phyloP scores from a whole-genome alignment of 2,888 invertebrate species.

The Amiota mariae region DNA sequence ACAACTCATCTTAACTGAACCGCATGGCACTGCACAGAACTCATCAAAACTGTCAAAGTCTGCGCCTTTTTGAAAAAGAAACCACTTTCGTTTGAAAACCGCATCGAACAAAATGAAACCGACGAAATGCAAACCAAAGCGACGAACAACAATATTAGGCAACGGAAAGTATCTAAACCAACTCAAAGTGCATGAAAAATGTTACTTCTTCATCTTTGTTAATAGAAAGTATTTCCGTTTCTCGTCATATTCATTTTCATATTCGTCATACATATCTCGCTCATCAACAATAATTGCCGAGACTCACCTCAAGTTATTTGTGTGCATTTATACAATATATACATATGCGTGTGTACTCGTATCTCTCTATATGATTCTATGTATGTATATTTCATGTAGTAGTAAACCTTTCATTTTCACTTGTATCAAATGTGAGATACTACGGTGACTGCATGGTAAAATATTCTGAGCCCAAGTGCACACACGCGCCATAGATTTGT shows the following conservation, averaged over 20 bases:
- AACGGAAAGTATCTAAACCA: neutral
- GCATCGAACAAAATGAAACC: neutral
- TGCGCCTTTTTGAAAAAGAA: slow-evolving; percentile 1
- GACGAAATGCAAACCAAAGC: neutral
- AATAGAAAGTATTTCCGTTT: slow-evolving; percentile 31
- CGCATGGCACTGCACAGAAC: too few species aligned
- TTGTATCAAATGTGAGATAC: slow-evolving; percentile 7
- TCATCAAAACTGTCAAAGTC: neutral
- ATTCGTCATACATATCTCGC: slow-evolving; percentile 12
- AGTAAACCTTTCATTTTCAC: slow-evolving; percentile 35
- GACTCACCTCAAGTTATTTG: slow-evolving; percentile 27
- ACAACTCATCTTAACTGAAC: too few species aligned
- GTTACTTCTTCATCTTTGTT: neutral
- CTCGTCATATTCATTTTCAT: slow-evolving; percentile 38
- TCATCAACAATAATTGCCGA: slow-evolving; percentile 63
- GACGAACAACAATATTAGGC: too few species aligned
- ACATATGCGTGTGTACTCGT: too few species aligned
- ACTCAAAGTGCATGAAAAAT: neutral
- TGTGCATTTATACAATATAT: too few species aligned
- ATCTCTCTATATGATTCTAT: neutral
- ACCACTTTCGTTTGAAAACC: neutral
- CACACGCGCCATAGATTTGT: neutral
- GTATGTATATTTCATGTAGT: too few species aligned
- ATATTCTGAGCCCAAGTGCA: neutral
- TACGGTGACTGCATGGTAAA: neutral